A percentile compares a stretch with the other conserved stretches of the same genome.
Evolutionary conservation across 2,797 vertebrate species (phyloP).

Genomic region (Sorex maritimensis): DNA sequence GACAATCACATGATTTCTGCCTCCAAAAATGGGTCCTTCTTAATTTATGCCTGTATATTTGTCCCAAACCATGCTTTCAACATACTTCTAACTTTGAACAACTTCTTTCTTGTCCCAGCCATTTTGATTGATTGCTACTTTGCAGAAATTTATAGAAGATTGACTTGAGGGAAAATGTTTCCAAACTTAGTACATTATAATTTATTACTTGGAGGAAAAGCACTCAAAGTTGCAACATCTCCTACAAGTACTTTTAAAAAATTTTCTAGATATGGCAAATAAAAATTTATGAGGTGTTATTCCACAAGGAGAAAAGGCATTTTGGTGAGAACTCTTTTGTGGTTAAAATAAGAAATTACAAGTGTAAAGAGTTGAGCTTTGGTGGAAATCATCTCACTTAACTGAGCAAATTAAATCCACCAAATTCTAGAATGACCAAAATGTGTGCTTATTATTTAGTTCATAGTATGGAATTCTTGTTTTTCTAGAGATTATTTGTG

Average conservation of each 20-base stretch:
- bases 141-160: slow-evolving; percentile 61
- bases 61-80: slow-evolving; percentile 59
- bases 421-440: slow-evolving; percentile 63
- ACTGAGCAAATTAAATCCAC: slow-evolving; percentile 35
- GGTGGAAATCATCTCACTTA: slow-evolving; percentile 56
- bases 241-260: slow-evolving; percentile 49
- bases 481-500: slow-evolving; percentile 45
- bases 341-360: slow-evolving; percentile 63
- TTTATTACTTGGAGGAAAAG: slow-evolving; percentile 59
- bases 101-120: slow-evolving; percentile 51
- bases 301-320: slow-evolving; percentile 67
- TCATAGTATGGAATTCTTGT: slow-evolving; percentile 54
- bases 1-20: slow-evolving; percentile 24
- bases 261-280: slow-evolving; percentile 69
- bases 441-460: slow-evolving; percentile 52
- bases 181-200: slow-evolving; percentile 66
- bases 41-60: slow-evolving; percentile 7
- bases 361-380: slow-evolving; percentile 31
- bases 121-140: slow-evolving; percentile 25
- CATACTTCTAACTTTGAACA: slow-evolving; percentile 19
- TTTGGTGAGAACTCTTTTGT: slow-evolving; percentile 53
- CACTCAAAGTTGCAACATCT: slow-evolving; percentile 50
- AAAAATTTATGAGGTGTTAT: slow-evolving; percentile 63
- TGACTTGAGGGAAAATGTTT: slow-evolving; percentile 72
- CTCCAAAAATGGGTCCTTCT: slow-evolving; percentile 41